These are phyloP conservation scores for Xylota sylvarum DNA, from an alignment of 2,888 invertebrate species.

Conservation along the genomic window DNA sequence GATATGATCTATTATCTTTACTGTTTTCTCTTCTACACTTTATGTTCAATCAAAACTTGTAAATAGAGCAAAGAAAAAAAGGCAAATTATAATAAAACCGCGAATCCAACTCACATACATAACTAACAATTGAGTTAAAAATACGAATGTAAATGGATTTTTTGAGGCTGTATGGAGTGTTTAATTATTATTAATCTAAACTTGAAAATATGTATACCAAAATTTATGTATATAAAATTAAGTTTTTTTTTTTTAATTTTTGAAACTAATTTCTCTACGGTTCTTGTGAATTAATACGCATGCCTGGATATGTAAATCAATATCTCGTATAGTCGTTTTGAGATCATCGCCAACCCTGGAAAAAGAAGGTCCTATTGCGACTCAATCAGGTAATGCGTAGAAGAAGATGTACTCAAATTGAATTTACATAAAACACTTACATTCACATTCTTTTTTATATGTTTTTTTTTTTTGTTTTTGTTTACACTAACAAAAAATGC, in stretches of 20 bases:
- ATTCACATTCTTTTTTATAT: constrained; percentile 19
- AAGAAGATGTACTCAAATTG: constrained; percentile 21
- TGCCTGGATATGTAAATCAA: constrained; percentile 63
- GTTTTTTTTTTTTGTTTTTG: constrained; percentile 18
- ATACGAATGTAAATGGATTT: constrained; percentile 13
- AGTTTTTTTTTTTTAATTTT: constrained; percentile 37
- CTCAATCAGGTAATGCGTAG: constrained; percentile 70
- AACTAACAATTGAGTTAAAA: constrained; percentile 19
- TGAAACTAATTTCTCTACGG: constrained; percentile 54
- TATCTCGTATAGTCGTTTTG: constrained; percentile 62
- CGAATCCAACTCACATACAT: neutral
- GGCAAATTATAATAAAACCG: constrained; percentile 12
- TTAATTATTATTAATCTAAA: neutral
- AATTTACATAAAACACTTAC: constrained; percentile 8
- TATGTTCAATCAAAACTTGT: constrained; percentile 15
- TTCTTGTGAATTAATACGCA: constrained; percentile 70
- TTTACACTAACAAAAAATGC: constrained; percentile 28
- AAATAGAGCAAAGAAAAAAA: constrained; percentile 24
- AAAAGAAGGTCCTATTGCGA: constrained; percentile 68
- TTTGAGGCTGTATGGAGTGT: constrained; percentile 22
- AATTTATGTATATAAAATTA: constrained; percentile 19
- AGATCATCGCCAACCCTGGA: constrained; percentile 72
- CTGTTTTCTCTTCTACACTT: neutral
- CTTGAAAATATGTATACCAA: constrained; percentile 10
- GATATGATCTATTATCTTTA: neutral